Evolutionary conservation across 2,888 invertebrate species (phyloP).

Genomic region (Clivina fossor): DNA sequence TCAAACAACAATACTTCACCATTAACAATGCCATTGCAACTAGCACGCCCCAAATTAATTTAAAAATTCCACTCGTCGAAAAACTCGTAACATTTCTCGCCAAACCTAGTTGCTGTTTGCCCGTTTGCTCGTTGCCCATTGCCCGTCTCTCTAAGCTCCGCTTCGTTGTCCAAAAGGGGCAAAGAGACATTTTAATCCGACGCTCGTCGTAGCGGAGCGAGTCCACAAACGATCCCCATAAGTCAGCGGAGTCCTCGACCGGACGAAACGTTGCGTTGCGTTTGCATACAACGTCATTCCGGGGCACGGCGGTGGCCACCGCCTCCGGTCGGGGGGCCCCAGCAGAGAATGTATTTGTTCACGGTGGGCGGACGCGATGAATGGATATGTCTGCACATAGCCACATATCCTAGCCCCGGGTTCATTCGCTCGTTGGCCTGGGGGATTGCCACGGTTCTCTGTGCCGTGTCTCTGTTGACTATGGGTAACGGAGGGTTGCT

Average conservation of each 20-base stretch:
- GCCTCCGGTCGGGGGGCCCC: background rate
- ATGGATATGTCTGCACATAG: conserved; percentile 16
- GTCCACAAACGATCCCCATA: conserved; percentile 24
- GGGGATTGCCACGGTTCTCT: conserved; percentile 5
- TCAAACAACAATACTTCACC: too few relatives aligned
- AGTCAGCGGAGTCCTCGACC: too few relatives aligned
- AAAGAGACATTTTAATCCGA: conserved; percentile 29
- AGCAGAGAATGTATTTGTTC: background rate
- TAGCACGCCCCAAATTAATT: conserved; percentile 22
- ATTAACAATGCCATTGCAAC: background rate
- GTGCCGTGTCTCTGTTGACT: background rate
- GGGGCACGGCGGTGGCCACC: background rate
- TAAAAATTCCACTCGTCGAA: conserved; percentile 24
- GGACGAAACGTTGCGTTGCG: too few relatives aligned
- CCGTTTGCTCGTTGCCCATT: background rate
- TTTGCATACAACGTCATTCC: conserved; percentile 17
- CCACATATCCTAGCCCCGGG: conserved; percentile 4
- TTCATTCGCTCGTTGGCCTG: background rate
- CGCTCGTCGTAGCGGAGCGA: too few relatives aligned
- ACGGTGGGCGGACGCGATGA: conserved; percentile 10
- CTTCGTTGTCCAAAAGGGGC: too few relatives aligned
- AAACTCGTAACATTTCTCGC: conserved; percentile 8
- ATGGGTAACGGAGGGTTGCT: background rate
- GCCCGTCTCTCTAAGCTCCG: too few relatives aligned
- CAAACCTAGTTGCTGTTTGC: background rate